Percentiles rank a stretch among this genome's conserved stretches.
phyloP scores from a whole-genome alignment of 2,797 vertebrate species.

The Selene dorsalis region DNA sequence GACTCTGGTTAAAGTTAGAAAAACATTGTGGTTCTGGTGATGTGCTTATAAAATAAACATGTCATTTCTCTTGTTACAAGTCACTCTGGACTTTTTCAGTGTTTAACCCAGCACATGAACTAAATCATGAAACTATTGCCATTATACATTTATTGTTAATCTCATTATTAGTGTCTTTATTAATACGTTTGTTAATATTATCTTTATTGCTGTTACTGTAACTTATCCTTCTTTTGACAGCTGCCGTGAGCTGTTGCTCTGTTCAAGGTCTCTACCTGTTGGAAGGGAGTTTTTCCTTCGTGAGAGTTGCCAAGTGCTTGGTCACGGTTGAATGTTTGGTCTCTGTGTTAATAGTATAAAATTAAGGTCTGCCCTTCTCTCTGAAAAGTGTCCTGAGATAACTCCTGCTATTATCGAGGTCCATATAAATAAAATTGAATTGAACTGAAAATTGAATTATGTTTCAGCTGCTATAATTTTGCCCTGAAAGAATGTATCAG shows the following conservation, averaged over 20 bases:
- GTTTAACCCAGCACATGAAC: not conserved
- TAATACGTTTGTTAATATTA: not conserved
- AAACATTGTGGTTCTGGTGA: not conserved
- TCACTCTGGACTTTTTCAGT: not conserved
- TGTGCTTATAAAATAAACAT: not conserved
- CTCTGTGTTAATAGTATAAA: not conserved
- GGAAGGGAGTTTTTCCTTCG: not conserved
- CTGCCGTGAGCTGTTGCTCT: not conserved
- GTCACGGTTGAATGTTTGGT: not conserved
- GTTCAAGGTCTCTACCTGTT: not conserved
- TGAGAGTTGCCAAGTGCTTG: not conserved
- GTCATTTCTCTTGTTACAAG: not conserved
- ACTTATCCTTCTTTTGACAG: not conserved
- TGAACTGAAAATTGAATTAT: not conserved
- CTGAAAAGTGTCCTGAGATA: not conserved
- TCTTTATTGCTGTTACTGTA: too few species aligned
- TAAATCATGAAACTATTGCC: not conserved
- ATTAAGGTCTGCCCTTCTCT: not conserved
- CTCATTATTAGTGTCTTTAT: not conserved
- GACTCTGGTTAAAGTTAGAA: not conserved
- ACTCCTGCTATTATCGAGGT: not conserved
- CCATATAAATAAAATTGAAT: not conserved
- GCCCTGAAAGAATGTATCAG: not conserved
- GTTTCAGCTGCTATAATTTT: not conserved
- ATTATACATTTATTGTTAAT: not conserved